Evolutionary conservation across 1,140 invertebrate species (phyloP), one percentile per base, ranked within the genome.

Genomic region (Prorops nasuta): DNA sequence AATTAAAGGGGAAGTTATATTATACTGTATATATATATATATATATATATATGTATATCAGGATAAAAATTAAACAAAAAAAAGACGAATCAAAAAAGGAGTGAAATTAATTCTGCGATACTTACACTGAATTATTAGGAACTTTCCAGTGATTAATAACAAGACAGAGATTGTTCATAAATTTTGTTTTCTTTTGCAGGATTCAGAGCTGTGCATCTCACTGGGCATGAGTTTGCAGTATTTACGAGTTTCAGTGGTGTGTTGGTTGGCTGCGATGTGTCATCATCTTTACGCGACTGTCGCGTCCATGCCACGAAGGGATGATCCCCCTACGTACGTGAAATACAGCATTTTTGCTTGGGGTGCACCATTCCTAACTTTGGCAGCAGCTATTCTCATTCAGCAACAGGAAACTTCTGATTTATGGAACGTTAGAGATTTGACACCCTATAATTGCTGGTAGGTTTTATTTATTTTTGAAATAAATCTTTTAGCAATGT

Each of bases 181-280:
- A n/a, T n/a, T n/a, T n/a, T n/a, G n/a, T n/a, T 24, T 41, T 43
- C 15, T 47, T 43, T 44, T 57, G 16, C 74, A 86, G 84, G 84
- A 85, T 45, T 70, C 79, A 1, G 81, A 84, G 54, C 60, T 86
- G n/a, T 86, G 84, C 57, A 72, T 85, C 37, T 79, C 81, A 1
- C 67, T 86, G 12, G 79, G 81, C 3, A 76, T 84, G 49, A 81
- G 83, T 12, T 68, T 86, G 22, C 82, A 85, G 42, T 85, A 84
- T 54, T 65, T 85, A 3, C 76, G 84, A 8, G 69, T 85, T 10
- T 80, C 81, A 20, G 80, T 83, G 12, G 77, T 85, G n/a, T 81
- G 80, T 36, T 86, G 84, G 84, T 67, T 83, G 32, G 72, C 80
- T 4, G 76, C 79, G 9, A 84, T 84, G 76, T 80, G 81, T n/a